A percentile compares a stretch with the other conserved stretches of the same genome.
Evolutionary conservation across 2,113 vertebrate species (phyloP).

Genomic region (Carassius auratus): DNA sequence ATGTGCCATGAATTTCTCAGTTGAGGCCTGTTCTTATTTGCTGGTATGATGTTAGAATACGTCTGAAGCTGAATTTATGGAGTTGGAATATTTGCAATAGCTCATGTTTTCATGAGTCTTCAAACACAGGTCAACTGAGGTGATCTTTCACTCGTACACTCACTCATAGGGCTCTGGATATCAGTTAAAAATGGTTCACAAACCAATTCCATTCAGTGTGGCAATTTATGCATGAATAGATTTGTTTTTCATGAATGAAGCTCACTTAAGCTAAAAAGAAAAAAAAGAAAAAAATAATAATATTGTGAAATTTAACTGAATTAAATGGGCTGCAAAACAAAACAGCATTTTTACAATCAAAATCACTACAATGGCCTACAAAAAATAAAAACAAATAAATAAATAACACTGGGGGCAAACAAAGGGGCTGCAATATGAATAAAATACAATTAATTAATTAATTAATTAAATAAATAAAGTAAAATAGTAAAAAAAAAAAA

Average conservation of each 20-base stretch:
- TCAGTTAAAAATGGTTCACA: neutral
- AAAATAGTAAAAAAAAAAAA: no score
- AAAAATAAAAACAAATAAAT: no score
- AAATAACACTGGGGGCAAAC: no score
- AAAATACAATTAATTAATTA: no score
- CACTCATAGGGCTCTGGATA: neutral
- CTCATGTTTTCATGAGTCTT: constrained; percentile 33
- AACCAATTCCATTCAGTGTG: neutral
- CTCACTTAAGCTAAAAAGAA: neutral
- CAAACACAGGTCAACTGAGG: constrained; percentile 11
- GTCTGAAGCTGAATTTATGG: constrained; percentile 14
- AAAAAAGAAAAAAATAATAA: no score
- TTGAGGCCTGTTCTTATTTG: constrained; percentile 21
- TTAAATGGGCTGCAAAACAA: no score
- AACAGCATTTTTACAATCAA: no score
- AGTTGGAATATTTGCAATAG: neutral
- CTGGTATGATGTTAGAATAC: constrained; percentile 30
- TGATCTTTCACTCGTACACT: neutral
- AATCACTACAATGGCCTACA: no score
- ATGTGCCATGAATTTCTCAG: constrained; percentile 39
- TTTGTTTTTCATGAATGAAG: neutral
- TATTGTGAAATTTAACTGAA: no score
- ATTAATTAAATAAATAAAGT: no score
- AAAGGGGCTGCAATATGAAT: no score
- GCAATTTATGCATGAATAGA: neutral